Evolutionary conservation across 2,888 invertebrate genomes (phyloP).

Genomic region (Crossocerus cetratus): DNA sequence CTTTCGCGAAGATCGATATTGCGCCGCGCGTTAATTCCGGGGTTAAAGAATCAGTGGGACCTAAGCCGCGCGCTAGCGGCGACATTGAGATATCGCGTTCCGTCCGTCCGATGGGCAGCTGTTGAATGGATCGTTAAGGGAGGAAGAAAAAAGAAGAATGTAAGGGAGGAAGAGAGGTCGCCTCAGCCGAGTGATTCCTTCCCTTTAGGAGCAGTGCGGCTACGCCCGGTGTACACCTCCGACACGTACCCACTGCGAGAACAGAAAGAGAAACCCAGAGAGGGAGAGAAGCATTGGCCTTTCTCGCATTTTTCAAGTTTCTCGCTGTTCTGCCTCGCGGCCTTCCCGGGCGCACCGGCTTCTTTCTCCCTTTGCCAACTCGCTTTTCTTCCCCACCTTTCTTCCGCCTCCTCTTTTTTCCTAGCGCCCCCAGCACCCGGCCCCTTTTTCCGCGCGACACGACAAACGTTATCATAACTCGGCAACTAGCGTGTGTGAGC

Average conservation of each 20-base stretch:
- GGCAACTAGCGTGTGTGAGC: slow-evolving; percentile 16
- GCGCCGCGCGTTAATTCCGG: slow-evolving; percentile 33
- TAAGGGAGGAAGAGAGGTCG: slow-evolving; percentile 9
- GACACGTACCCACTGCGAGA: slow-evolving; percentile 17
- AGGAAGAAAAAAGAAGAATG: slow-evolving; percentile 20
- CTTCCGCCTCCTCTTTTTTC: slow-evolving; percentile 10
- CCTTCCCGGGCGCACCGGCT: slow-evolving; percentile 28
- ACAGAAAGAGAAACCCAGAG: slow-evolving; percentile 25
- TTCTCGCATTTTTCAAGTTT: slow-evolving; percentile 55
- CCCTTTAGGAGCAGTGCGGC: slow-evolving; percentile 39
- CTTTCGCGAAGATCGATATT: slow-evolving; percentile 23
- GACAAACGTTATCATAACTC: slow-evolving; percentile 55
- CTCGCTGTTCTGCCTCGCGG: slow-evolving; percentile 29
- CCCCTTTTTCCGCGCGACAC: not conserved
- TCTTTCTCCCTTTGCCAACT: slow-evolving; percentile 1
- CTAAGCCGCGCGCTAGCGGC: slow-evolving; percentile 12
- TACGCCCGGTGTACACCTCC: slow-evolving; percentile 27
- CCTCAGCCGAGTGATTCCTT: slow-evolving; percentile 49
- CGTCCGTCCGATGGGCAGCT: slow-evolving; percentile 41
- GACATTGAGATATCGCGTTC: slow-evolving; percentile 53
- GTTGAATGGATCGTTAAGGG: slow-evolving; percentile 41
- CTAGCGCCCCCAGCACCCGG: not conserved
- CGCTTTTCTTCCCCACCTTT: slow-evolving; percentile 6
- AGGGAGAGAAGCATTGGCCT: slow-evolving; percentile 25
- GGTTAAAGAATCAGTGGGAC: slow-evolving; percentile 19